These are phyloP conservation scores for Acropora yongei DNA, from an alignment of 64 coral and sea anemone genomes.

Conservation along the genomic window DNA sequence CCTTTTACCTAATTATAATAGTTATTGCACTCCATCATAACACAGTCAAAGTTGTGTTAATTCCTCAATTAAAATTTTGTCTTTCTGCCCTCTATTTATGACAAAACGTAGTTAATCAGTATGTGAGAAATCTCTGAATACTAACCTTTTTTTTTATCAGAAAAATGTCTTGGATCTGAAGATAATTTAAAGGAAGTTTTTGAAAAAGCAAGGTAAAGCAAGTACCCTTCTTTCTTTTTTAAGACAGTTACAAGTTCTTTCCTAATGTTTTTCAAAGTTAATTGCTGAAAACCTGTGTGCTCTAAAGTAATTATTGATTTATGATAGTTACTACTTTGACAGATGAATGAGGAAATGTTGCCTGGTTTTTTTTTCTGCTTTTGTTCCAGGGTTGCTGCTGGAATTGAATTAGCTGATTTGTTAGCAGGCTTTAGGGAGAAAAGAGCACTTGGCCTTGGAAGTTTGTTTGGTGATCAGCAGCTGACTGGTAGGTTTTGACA, in stretches of 20 bases:
- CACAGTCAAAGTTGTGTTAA: no score
- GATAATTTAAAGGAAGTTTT: constrained; percentile 72
- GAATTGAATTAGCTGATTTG: constrained; percentile 83
- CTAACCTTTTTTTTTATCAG: not conserved
- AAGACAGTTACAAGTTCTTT: no score
- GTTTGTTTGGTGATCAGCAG: constrained; percentile 98
- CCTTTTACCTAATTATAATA: no score
- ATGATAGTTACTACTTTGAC: no score
- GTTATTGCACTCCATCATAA: no score
- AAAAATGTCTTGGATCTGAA: constrained; percentile 39
- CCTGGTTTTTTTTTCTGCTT: not conserved
- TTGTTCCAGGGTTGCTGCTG: constrained; percentile 66
- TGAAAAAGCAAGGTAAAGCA: constrained; percentile 61
- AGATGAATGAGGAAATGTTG: not conserved
- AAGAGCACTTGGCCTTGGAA: constrained; percentile 97
- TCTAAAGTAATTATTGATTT: no score
- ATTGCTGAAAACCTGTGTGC: no score
- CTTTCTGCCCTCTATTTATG: no score
- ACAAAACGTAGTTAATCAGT: no score
- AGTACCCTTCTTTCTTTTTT: not conserved
- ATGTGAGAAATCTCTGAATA: no score
- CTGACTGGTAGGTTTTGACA: constrained; percentile 67
- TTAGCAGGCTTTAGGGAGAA: constrained; percentile 96
- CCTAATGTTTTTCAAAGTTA: no score
- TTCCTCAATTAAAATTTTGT: no score